Percentiles rank a stretch among this genome's conserved stretches.
Conservation (phyloP, 2,888 invertebrate species). For the Cephus spinipes region DNA sequence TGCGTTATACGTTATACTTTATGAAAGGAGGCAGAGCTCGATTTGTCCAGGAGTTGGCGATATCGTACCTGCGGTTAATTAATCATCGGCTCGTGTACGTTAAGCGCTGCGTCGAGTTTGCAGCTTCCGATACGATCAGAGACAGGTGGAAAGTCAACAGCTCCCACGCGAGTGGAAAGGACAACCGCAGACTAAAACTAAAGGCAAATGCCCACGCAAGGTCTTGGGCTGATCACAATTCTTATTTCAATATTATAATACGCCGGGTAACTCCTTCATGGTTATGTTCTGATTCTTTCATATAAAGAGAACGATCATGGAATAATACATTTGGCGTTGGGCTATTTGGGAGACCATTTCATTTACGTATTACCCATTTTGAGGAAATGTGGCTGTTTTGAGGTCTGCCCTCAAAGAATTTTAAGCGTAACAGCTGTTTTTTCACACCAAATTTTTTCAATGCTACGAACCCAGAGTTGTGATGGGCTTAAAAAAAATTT, state of each 20-base stretch:
- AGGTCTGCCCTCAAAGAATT: too few species aligned
- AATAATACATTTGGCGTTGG: too few species aligned
- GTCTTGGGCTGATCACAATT: neutral
- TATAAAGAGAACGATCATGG: neutral
- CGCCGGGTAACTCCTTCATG: neutral
- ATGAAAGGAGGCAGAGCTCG: neutral
- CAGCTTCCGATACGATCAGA: slow-evolving; percentile 42
- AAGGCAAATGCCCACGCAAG: neutral
- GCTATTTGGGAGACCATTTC: too few species aligned
- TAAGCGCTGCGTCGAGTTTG: slow-evolving; percentile 26
- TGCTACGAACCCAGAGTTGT: too few species aligned
- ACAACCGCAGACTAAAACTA: neutral
- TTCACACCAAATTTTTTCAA: too few species aligned
- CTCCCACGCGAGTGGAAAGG: slow-evolving; percentile 32
- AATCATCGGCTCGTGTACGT: slow-evolving; percentile 37
- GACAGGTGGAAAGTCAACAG: slow-evolving; percentile 45
- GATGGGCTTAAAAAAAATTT: too few species aligned
- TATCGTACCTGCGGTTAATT: slow-evolving; percentile 36
- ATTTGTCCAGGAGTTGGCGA: neutral
- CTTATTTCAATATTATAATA: neutral
- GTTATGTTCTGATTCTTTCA: neutral
- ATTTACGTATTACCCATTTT: too few species aligned
- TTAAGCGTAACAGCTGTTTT: too few species aligned
- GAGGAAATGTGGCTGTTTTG: too few species aligned
- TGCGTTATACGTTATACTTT: neutral